Conservation (phyloP, 2,888 invertebrate species). For the Dryobotodes eremita region DNA sequence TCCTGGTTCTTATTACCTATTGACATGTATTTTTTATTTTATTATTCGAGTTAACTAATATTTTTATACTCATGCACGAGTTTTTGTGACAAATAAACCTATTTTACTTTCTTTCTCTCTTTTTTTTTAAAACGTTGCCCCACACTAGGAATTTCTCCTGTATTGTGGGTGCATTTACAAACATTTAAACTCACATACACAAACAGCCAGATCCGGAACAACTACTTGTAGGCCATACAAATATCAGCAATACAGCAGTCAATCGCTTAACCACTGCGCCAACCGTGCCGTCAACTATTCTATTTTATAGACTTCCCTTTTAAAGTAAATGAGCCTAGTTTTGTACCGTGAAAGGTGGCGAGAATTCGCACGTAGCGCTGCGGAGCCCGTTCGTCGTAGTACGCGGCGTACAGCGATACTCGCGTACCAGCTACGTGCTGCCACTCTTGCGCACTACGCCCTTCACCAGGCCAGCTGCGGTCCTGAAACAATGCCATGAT, state of each 20-base stretch:
- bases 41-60: not conserved
- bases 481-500: constrained; percentile 75
- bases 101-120: not conserved
- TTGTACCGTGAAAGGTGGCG: constrained; percentile 77
- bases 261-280: no score
- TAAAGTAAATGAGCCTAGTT: not conserved
- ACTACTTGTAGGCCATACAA: no score
- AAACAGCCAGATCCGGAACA: no score
- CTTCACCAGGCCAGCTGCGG: constrained; percentile 77
- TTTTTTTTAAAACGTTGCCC: no score
- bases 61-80: not conserved
- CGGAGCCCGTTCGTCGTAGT: constrained; percentile 87
- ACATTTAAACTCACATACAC: no score
- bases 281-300: no score
- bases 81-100: not conserved
- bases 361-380: constrained; percentile 85
- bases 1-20: not conserved
- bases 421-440: constrained; percentile 83
- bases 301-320: not conserved
- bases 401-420: constrained; percentile 89
- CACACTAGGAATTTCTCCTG: no score
- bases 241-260: no score
- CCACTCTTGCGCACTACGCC: constrained; percentile 77
- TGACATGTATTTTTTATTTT: not conserved
- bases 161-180: no score